Conservation (phyloP, 2,888 invertebrate species). For the Leptopterna dolabrata region DNA sequence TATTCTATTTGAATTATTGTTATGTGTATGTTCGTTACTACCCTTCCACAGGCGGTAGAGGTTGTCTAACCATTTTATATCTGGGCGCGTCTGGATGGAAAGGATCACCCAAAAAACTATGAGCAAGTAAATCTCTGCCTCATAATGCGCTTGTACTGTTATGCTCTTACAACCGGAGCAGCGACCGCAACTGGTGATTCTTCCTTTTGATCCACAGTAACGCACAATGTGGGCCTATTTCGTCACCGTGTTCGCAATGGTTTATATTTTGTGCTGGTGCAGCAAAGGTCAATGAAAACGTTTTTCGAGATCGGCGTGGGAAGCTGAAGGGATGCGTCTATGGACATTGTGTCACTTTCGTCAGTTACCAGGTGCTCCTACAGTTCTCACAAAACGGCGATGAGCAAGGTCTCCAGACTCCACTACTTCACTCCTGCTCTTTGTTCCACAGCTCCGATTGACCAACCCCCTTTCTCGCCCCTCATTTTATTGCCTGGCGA, state of each 20-base stretch:
- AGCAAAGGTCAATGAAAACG: background rate
- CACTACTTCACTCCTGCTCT: background rate
- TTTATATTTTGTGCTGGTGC: background rate
- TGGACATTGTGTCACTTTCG: background rate
- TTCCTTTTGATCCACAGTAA: too few species aligned
- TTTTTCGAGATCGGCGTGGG: background rate
- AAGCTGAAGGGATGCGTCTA: background rate
- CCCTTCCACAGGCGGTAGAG: too few species aligned
- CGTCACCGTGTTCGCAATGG: background rate
- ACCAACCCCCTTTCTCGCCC: slow-evolving; percentile 29
- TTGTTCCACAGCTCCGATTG: slow-evolving; percentile 13
- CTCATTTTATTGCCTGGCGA: background rate
- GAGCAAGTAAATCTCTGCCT: too few species aligned
- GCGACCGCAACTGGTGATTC: too few species aligned
- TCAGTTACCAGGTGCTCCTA: background rate
- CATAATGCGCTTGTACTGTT: too few species aligned
- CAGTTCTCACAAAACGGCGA: background rate
- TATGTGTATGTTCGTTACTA: too few species aligned
- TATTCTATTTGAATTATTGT: too few species aligned
- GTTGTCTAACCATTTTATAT: too few species aligned
- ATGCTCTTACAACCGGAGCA: too few species aligned
- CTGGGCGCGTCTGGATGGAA: too few species aligned
- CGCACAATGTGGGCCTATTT: background rate
- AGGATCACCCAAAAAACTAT: too few species aligned
- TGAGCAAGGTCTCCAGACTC: background rate